Base-by-base conservation (phyloP, 2,113 vertebrate species). In the Rhea pennata region DNA sequence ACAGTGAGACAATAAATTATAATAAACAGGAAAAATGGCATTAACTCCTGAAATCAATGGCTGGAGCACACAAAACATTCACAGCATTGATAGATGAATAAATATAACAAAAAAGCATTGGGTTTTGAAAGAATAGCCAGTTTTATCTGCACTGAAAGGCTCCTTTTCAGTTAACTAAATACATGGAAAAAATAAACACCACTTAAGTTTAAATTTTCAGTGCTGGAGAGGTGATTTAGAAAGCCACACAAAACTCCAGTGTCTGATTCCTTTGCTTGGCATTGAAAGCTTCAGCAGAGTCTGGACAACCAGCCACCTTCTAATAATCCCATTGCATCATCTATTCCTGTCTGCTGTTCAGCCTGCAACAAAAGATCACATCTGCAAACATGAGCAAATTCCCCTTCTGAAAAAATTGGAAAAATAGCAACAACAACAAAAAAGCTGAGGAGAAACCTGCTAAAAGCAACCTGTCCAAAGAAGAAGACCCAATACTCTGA, bases 1-100 rank as follows among this genome's bases (percentile, higher is more conserved):
- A 98, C 98, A 98, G 98, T 98, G 96, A 97, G 98, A 98, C 98
- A 98, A 98, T 98, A 98, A 98, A 98, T 98, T 98, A 98, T 95
- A 97, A 98, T 98, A 98, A 98, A 98, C 98, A 98, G 98, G 98
- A 98, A 98, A 98, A 98, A 98, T 98, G 98, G 97, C 97, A 96
- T 85, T 96, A 96, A 97, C 96, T 97, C 77, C 97, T 86, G 95
- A 98, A 98, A 98, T 98, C 98, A 98, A 98, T 98, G 97, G 96
- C 92, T 97, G 96, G 95, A 96, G 96, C 87, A 53, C 95, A 96
- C 92, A 93, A 97, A 97, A 96, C 96, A 96, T 97, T 98, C 97
- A 97, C 72, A 88, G 95, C 97, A 96, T 82, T 98, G 97, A 98
- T 97, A 98, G 97, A 97, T 97, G 97, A 97, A 97, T 97, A 97